phyloP scores from a whole-genome alignment of 2,113 vertebrate genomes.

The Menidia beryllina region DNA sequence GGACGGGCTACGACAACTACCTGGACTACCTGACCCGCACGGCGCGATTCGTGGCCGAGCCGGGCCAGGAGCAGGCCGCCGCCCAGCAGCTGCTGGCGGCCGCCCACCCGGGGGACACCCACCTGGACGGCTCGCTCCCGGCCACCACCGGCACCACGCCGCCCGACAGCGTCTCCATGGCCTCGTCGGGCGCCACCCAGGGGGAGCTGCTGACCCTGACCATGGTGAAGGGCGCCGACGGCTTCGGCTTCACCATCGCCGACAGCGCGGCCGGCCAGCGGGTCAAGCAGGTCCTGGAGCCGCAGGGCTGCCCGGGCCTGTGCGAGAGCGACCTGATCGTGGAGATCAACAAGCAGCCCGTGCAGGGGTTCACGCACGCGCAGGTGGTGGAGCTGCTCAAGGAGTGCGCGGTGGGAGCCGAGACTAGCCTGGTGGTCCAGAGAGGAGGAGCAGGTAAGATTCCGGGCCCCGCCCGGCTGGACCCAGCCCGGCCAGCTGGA shows the following conservation, averaged over 20 bases:
- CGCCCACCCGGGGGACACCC: conserved; percentile 91
- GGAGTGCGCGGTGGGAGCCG: conserved; percentile 92
- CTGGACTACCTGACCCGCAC: conserved; percentile 97
- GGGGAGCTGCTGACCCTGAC: conserved; percentile 95
- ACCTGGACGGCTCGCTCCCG: conserved; percentile 92
- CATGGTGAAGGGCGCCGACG: conserved; percentile 97
- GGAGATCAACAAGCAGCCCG: conserved; percentile 97
- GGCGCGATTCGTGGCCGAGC: conserved; percentile 85
- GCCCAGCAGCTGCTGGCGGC: conserved; percentile 85
- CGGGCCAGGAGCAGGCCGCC: conserved; percentile 83
- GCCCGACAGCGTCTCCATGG: conserved; percentile 93
- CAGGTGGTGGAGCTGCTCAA: conserved; percentile 99
- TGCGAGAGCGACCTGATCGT: conserved; percentile 97
- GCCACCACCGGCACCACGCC: conserved; percentile 82
- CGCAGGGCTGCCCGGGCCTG: conserved; percentile 95
- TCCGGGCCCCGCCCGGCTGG: too few relatives aligned
- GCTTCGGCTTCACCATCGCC: conserved; percentile 98
- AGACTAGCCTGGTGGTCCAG: conserved; percentile 94
- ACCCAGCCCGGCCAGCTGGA: too few relatives aligned
- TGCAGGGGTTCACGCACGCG: conserved; percentile 92
- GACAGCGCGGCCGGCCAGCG: conserved; percentile 95
- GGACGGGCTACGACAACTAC: conserved; percentile 96
- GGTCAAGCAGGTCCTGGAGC: conserved; percentile 97
- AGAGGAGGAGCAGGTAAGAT: conserved; percentile 88
- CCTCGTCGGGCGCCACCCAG: conserved; percentile 93